Evolutionary conservation across 2,888 invertebrate species (phyloP).

Genomic region (Hirtodrosophila confusa): DNA sequence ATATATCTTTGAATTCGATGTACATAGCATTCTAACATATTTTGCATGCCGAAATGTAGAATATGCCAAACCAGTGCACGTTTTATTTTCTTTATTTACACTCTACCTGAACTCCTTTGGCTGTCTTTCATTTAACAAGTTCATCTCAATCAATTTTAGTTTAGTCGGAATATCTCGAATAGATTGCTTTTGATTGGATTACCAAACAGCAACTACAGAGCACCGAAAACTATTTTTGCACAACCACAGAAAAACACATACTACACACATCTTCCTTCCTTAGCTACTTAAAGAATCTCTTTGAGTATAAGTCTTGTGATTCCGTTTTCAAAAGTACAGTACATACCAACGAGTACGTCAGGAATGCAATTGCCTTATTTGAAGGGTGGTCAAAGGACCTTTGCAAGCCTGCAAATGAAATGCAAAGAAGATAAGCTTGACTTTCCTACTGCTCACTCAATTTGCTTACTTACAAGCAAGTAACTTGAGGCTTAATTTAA

Average conservation of each 20-base stretch:
- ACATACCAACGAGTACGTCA: neutral
- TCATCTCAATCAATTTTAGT: neutral
- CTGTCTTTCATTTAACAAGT: neutral
- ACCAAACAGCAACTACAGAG: slow-evolving; percentile 2
- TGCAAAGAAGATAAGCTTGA: slow-evolving; percentile 6
- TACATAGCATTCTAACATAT: no score
- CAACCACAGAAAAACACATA: slow-evolving; percentile 8
- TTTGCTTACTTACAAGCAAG: slow-evolving; percentile 8
- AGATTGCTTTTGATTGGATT: slow-evolving; percentile 16
- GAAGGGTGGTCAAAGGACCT: slow-evolving; percentile 8
- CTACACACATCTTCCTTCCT: neutral
- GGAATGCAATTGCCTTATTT: slow-evolving; percentile 21
- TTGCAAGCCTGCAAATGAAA: slow-evolving; percentile 13
- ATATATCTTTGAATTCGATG: no score
- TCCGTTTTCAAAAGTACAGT: slow-evolving; percentile 20
- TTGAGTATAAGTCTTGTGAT: slow-evolving; percentile 31
- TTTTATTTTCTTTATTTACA: no score
- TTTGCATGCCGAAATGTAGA: no score
- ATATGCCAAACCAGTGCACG: no score
- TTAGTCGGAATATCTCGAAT: neutral
- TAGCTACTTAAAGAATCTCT: slow-evolving; percentile 24
- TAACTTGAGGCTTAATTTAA: no score
- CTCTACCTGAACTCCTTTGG: no score
- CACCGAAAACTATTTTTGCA: slow-evolving; percentile 3
- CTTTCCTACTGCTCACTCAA: slow-evolving; percentile 13